Evolutionary conservation across 2,113 vertebrate genomes (phyloP).

Genomic region (Ciconia maguari): DNA sequence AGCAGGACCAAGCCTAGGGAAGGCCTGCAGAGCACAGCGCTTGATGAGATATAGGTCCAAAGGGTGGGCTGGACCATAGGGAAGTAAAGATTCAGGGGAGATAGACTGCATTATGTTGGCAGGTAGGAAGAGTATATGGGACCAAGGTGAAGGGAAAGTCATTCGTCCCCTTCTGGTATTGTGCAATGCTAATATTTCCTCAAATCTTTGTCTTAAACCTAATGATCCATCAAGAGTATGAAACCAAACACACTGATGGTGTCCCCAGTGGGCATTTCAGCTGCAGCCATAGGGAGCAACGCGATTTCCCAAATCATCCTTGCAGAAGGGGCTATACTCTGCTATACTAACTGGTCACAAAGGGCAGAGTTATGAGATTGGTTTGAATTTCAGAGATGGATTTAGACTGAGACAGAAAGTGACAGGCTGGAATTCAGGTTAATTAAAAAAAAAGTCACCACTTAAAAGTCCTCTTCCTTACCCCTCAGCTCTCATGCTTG

Average conservation of each 20-base stretch:
- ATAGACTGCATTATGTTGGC: background rate
- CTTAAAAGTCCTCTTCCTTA: background rate
- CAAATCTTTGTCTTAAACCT: background rate
- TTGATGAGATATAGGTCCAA: background rate
- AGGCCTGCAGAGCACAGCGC: background rate
- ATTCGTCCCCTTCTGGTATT: background rate
- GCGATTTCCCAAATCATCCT: background rate
- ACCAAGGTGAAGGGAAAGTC: background rate
- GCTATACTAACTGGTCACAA: background rate
- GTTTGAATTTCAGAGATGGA: background rate
- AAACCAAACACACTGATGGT: background rate
- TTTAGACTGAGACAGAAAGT: background rate
- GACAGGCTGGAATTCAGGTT: background rate
- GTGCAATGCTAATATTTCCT: background rate
- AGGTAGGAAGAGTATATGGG: background rate
- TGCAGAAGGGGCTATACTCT: background rate
- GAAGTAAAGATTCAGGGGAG: background rate
- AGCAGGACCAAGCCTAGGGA: background rate
- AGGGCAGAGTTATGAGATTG: background rate
- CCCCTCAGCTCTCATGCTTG: background rate
- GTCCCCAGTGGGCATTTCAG: background rate
- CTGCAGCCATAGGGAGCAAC: background rate
- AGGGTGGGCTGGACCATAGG: background rate
- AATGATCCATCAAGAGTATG: background rate
- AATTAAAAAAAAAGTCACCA: background rate